Evolutionary conservation across 2,113 vertebrate genomes (phyloP), one percentile per base, ranked within the genome.

Genomic region (Capreolus pygargus): DNA sequence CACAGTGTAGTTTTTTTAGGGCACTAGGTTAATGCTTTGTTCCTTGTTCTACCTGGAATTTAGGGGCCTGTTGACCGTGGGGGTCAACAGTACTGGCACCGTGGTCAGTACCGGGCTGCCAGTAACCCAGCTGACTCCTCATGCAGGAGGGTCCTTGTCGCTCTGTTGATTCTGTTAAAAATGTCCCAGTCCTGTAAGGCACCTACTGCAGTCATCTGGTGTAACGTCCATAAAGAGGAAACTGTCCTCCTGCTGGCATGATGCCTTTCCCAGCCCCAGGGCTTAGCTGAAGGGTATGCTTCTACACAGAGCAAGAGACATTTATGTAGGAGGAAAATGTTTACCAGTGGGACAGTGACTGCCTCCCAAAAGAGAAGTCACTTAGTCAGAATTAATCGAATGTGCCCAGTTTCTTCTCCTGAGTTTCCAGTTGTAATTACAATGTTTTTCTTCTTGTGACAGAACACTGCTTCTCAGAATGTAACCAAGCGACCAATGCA

Each of bases 381-480:
- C 17, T 55, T 30, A 16, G 2, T 82, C 54, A 55, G 78, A 52
- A 52, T 14, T 74, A 11, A 25, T 21, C 93, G n/a, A 25, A 3
- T 3, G 30, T 93, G 12, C 55, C 52, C 74, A 25, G 50, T 74
- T 86, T 39, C 47, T 89, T 45, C 79, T n/a, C 36, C 36, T 8
- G n/a, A 13, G 28, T 87, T 61, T 52, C 61, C 47, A 52, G 12
- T 50, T 67, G 28, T 86, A 15, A 95, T 36, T 36, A 47, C 17
- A 27, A 12, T 70, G 30, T 88, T 87, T 88, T 95, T 76, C 33
- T 94, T 97, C 86, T 30, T 74, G 43, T 93, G 95, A 19, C 97
- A 99, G 99, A 99, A 88, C n/a, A 81, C 99, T 10, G 98, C 99
- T 1, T 95, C 99, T 23, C 99, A 99, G 97, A 99, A 98, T 2